These are phyloP conservation scores for Dasypus novemcinctus DNA, from an alignment of 2,113 vertebrate genomes.

Conservation along the genomic window DNA sequence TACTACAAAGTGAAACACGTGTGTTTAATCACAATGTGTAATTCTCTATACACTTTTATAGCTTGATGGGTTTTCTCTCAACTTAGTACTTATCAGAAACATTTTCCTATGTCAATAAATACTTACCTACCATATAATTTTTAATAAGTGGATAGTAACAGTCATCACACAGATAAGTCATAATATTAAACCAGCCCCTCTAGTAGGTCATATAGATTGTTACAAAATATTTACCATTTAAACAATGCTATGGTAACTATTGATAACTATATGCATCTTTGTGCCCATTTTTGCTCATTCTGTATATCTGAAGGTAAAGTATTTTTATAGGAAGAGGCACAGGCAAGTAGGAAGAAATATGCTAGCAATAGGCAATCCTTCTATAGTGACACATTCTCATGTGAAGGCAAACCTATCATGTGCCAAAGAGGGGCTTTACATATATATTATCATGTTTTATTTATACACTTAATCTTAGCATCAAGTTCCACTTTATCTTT, in stretches of 20 bases:
- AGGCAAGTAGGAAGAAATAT: background rate
- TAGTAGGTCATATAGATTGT: background rate
- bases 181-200: background rate
- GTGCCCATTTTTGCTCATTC: background rate
- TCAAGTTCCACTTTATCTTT: conserved; percentile 15
- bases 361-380: background rate
- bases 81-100: background rate
- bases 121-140: background rate
- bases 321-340: background rate
- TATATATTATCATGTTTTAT: background rate
- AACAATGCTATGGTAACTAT: background rate
- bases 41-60: background rate
- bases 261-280: background rate
- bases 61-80: background rate
- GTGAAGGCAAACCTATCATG: background rate
- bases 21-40: background rate
- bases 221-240: conserved; percentile 28
- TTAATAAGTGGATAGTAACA: background rate
- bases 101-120: conserved; percentile 39
- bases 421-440: background rate
- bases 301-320: conserved; percentile 11
- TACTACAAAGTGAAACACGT: background rate
- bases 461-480: background rate
- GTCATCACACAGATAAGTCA: background rate
- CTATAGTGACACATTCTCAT: background rate